Conservation (phyloP, 2,797 vertebrate genomes). For the Chelonia mydas region DNA sequence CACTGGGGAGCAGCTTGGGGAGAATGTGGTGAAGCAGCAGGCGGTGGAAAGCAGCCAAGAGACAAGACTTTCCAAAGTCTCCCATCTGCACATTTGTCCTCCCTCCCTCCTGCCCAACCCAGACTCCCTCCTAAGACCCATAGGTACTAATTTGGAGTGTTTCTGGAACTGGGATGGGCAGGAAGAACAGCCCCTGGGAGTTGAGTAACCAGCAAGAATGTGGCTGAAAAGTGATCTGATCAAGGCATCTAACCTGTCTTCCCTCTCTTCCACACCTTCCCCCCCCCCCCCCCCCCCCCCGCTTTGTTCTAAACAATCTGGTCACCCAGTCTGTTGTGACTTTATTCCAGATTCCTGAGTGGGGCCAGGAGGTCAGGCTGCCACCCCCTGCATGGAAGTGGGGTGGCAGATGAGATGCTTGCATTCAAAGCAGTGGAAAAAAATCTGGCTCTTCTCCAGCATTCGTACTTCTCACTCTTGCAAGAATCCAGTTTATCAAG, state of each 20-base stretch:
- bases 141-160: not conserved
- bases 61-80: not conserved
- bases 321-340: not conserved
- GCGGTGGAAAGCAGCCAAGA: not conserved
- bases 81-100: not conserved
- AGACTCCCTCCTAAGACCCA: not conserved
- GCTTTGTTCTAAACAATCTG: not conserved
- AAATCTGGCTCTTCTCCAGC: not conserved
- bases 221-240: not conserved
- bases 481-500: not conserved
- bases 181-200: not conserved
- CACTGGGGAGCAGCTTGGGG: not conserved
- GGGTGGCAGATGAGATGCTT: not conserved
- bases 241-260: not conserved
- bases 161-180: not conserved
- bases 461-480: not conserved
- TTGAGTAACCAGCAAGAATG: not conserved
- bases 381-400: not conserved
- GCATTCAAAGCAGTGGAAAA: not conserved
- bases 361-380: not conserved
- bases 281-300: not conserved
- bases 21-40: not conserved
- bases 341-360: not conserved
- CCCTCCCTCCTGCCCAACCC: not conserved
- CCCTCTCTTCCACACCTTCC: fast-evolving